Evolutionary conservation across 2,888 invertebrate species (phyloP), one percentile per base, ranked within the genome.

Genomic region (Belgica antarctica): DNA sequence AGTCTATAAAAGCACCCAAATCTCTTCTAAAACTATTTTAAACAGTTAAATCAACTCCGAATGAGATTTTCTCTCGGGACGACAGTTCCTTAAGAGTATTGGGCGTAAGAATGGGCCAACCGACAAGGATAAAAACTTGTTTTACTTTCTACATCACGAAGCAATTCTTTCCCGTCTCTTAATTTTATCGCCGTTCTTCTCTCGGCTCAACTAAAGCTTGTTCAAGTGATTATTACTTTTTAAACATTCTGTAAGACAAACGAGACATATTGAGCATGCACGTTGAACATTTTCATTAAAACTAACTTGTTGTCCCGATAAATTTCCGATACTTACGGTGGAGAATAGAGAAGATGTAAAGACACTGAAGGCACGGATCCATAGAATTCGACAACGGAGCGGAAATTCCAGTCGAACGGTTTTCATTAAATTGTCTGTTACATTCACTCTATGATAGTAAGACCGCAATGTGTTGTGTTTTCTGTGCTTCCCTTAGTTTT

Each of bases 391-490:
- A 52, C 52, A 7, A 52, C 19, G n/a, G 12, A 22, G 52, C 22
- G 5, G 22, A 52, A 52, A 22, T 52, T 52, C 52, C 52, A 52
- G 22, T 24, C 19, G 62, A 62, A 62, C 34, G 22, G 24, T 34
- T 62, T 62, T 62, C 62, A 62, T 62, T 62, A 62, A 15, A 41
- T 24, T 62, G 62, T 62, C 62, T 17, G 31, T 31, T 62, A 15
- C 15, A 41, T 41, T 41, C 41, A 41, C 41, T 41, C 15, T n/a
- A 41, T 7, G 7, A 41, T 52, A 22, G 52, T 7, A 52, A 52
- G 52, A 52, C 52, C 52, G 15, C 52, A 52, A 52, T 52, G 52
- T 52, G 52, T 19, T 41, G 41, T 41, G 15, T 41, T 41, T 4
- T 10, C 10, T 41, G 12, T 22, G 17, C 22, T 52, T 52, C 12